Evolutionary conservation across 2,888 invertebrate species (phyloP).

Genomic region (Phytoseiulus persimilis): DNA sequence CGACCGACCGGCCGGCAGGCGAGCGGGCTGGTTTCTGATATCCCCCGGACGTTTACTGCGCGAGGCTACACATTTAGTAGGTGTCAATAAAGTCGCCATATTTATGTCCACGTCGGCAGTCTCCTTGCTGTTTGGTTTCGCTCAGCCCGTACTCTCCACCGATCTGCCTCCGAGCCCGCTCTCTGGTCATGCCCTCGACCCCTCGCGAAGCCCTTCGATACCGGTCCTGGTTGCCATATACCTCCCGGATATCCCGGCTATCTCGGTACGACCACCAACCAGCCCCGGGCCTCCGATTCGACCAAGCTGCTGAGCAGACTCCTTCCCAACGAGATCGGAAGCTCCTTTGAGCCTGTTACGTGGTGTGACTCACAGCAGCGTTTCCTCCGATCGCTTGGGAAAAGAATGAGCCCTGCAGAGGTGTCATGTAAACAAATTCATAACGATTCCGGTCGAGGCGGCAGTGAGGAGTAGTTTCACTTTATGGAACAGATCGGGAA

Average conservation of each 20-base stretch:
- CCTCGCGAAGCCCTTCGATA: not conserved
- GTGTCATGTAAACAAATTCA: not conserved
- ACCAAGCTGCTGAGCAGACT: not conserved
- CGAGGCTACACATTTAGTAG: constrained; percentile 5
- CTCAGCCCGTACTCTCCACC: not conserved
- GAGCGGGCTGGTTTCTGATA: not conserved
- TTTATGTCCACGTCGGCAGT: not conserved
- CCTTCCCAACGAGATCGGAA: not conserved
- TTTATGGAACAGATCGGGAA: too few relatives aligned
- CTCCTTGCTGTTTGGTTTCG: not conserved
- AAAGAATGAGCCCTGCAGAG: not conserved
- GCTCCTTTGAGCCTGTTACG: not conserved
- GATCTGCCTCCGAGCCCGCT: not conserved
- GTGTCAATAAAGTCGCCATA: not conserved
- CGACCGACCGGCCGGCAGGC: too few relatives aligned
- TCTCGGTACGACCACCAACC: not conserved
- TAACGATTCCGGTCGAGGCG: too few relatives aligned
- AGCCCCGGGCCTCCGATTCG: not conserved
- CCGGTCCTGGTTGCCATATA: not conserved
- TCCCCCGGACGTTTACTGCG: not conserved
- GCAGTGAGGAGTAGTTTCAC: too few relatives aligned
- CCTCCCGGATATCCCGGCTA: not conserved
- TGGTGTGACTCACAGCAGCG: not conserved
- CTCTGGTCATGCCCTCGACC: not conserved
- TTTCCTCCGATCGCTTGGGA: not conserved